Evolutionary conservation across 2,113 vertebrate genomes (phyloP).

Genomic region (Myrmecophaga tridactyla): DNA sequence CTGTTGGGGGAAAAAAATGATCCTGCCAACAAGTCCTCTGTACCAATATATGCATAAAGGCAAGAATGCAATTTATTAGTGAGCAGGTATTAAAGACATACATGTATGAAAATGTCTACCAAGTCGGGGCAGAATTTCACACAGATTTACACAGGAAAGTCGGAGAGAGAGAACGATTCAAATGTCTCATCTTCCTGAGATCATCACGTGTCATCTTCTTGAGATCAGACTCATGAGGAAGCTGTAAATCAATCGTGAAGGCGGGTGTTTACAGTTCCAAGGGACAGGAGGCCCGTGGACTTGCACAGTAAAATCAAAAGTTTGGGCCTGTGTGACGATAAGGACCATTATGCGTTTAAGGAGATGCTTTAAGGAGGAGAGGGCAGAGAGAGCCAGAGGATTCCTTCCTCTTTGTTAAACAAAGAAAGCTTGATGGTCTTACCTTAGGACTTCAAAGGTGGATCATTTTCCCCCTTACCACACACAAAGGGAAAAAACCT

Average conservation of each 20-base stretch:
- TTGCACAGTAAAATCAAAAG: neutral
- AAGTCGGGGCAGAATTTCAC: neutral
- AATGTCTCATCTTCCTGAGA: neutral
- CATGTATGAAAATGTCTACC: neutral
- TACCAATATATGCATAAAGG: fast-evolving
- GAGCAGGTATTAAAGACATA: neutral
- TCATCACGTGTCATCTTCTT: neutral
- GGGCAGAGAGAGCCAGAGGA: neutral
- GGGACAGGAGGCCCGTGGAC: neutral
- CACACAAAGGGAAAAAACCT: neutral
- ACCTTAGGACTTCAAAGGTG: neutral
- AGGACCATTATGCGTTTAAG: neutral
- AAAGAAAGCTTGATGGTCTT: neutral
- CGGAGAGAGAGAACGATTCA: neutral
- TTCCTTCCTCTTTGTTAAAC: neutral
- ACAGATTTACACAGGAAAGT: neutral
- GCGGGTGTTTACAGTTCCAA: neutral
- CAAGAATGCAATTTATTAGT: neutral
- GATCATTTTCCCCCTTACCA: neutral
- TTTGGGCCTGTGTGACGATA: neutral
- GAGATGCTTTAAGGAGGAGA: neutral
- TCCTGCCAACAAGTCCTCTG: too few relatives aligned
- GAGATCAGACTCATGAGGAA: neutral
- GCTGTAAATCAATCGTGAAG: neutral
- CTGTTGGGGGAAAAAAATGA: neutral